Evolutionary conservation across 2,888 invertebrate species (phyloP).

Genomic region (Globia sparganii): DNA sequence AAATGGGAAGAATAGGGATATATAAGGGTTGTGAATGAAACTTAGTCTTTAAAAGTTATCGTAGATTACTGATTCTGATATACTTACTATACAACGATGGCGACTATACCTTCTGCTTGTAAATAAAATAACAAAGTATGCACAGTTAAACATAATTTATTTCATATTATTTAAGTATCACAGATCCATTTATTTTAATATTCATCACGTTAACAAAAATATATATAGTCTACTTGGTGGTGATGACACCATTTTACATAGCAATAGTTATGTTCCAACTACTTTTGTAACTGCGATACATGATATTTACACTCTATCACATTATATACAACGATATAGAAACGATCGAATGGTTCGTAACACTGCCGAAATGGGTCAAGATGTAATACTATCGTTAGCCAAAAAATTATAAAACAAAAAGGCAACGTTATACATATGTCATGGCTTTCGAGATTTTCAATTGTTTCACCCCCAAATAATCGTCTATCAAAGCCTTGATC

Average conservation of each 20-base stretch:
- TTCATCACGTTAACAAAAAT: slow-evolving; percentile 90
- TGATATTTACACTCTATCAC: slow-evolving; percentile 84
- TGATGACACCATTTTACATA: slow-evolving; percentile 81
- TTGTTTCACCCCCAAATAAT: too few species aligned
- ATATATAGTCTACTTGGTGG: slow-evolving; percentile 85
- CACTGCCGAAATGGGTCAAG: slow-evolving; percentile 27
- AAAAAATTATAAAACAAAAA: too few species aligned
- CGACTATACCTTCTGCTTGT: too few species aligned
- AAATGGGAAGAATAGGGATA: too few species aligned
- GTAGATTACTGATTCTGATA: background rate
- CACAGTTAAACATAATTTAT: slow-evolving; percentile 91
- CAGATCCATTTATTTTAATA: slow-evolving; percentile 90
- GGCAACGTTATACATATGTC: too few species aligned
- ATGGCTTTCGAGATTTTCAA: too few species aligned
- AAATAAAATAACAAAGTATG: slow-evolving; percentile 71
- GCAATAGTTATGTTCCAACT: slow-evolving; percentile 78
- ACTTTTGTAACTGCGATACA: slow-evolving; percentile 76
- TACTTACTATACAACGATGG: background rate
- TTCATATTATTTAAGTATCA: slow-evolving; percentile 90
- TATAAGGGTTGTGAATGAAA: background rate
- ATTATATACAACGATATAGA: slow-evolving; percentile 82
- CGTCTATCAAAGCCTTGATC: too few species aligned
- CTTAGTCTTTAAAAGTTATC: too few species aligned
- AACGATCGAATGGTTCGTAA: slow-evolving; percentile 40
- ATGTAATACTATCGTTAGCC: background rate